Percentiles rank a stretch among this genome's conserved stretches.
These are phyloP conservation scores for Helogale parvula DNA, from an alignment of 2,113 vertebrate genomes.

Conservation along the genomic window DNA sequence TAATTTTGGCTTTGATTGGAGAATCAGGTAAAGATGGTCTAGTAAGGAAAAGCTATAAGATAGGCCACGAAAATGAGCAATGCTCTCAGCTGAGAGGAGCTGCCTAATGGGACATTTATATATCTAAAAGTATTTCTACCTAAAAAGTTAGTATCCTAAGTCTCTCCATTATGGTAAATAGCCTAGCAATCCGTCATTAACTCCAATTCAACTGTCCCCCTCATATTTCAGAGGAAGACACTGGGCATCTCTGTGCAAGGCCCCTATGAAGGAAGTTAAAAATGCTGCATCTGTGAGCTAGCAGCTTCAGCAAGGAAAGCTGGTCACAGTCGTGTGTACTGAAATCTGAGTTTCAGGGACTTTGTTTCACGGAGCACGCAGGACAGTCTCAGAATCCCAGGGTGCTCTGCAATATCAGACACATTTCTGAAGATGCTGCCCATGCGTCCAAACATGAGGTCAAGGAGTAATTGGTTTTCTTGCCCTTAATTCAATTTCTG, in stretches of 20 bases:
- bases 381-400: background rate
- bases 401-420: background rate
- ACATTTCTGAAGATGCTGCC: background rate
- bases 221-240: background rate
- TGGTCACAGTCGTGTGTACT: background rate
- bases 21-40: background rate
- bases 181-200: background rate
- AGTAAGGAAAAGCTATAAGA: background rate
- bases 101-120: background rate
- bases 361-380: conserved; percentile 14
- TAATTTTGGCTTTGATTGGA: background rate
- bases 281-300: background rate
- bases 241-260: background rate
- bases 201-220: background rate
- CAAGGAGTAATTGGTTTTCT: background rate
- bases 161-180: background rate
- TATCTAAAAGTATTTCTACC: background rate
- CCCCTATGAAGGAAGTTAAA: background rate
- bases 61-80: background rate
- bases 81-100: background rate
- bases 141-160: background rate
- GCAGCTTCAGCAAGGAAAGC: background rate
- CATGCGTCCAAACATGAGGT: background rate
- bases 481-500: background rate
- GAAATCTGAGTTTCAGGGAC: background rate